These are phyloP conservation scores for Lucilia cuprina DNA, from an alignment of 1,140 invertebrate species.

Conservation along the genomic window DNA sequence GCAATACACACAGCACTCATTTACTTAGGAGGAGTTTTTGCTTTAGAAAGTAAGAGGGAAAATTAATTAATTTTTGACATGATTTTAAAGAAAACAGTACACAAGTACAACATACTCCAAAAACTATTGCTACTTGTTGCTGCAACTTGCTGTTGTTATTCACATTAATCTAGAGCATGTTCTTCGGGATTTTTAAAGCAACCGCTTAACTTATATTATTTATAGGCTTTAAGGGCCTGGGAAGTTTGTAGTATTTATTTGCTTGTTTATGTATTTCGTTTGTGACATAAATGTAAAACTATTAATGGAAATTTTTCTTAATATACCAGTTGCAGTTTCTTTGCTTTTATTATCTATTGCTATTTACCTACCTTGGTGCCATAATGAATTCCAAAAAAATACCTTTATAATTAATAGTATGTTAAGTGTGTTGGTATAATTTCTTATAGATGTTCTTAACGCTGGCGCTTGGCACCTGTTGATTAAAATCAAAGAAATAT, in stretches of 20 bases:
- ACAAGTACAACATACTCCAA: neutral
- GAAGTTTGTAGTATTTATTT: neutral
- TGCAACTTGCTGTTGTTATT: neutral
- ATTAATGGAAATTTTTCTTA: neutral
- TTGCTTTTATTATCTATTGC: neutral
- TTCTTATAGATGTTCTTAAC: neutral
- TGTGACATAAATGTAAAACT: neutral
- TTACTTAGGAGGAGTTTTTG: neutral
- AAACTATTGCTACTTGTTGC: neutral
- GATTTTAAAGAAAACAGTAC: neutral
- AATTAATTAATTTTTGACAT: neutral
- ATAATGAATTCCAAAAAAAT: no score
- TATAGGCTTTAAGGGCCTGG: neutral
- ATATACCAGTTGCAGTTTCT: no score
- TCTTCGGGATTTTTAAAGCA: neutral
- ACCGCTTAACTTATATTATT: neutral
- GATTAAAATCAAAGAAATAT: neutral
- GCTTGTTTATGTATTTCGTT: neutral
- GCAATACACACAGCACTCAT: neutral
- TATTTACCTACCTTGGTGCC: no score
- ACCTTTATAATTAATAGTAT: neutral
- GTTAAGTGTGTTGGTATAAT: neutral
- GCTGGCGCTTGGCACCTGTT: constrained; percentile 1
- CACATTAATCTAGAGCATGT: neutral
- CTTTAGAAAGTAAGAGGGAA: neutral